Conservation (phyloP, 2,888 invertebrate species). For the Cephus nigrinus region DNA sequence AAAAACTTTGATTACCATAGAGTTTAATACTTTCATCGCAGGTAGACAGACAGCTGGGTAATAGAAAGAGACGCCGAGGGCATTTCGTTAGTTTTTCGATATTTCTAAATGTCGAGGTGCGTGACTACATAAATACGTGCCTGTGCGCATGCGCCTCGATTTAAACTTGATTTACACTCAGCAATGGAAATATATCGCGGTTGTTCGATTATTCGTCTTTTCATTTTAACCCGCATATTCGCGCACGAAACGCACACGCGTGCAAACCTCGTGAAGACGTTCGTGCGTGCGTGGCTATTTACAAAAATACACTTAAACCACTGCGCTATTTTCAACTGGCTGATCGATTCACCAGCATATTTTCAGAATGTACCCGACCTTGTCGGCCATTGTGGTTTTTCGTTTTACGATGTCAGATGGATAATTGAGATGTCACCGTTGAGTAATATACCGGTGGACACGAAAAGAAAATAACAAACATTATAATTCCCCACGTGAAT, state of each 20-base stretch:
- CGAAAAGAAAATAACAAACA: neutral
- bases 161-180: too few relatives aligned
- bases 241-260: neutral
- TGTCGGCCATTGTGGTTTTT: slow-evolving; percentile 2
- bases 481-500: neutral
- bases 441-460: neutral
- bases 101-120: neutral
- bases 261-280: neutral
- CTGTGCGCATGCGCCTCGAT: too few relatives aligned
- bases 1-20: neutral
- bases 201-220: neutral
- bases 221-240: neutral
- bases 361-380: slow-evolving; percentile 35
- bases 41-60: neutral
- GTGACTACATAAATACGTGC: too few relatives aligned
- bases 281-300: slow-evolving; percentile 18
- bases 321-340: slow-evolving; percentile 45
- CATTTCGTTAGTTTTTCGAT: neutral
- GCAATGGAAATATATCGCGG: too few relatives aligned
- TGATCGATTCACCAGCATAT: slow-evolving; percentile 49
- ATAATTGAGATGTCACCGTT: slow-evolving; percentile 1
- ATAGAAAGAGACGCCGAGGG: neutral
- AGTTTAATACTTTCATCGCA: neutral
- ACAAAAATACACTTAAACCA: slow-evolving; percentile 46
- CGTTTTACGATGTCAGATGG: neutral